Evolutionary conservation across 2,113 vertebrate species (phyloP).

Genomic region (Daphoenositta chrysoptera): DNA sequence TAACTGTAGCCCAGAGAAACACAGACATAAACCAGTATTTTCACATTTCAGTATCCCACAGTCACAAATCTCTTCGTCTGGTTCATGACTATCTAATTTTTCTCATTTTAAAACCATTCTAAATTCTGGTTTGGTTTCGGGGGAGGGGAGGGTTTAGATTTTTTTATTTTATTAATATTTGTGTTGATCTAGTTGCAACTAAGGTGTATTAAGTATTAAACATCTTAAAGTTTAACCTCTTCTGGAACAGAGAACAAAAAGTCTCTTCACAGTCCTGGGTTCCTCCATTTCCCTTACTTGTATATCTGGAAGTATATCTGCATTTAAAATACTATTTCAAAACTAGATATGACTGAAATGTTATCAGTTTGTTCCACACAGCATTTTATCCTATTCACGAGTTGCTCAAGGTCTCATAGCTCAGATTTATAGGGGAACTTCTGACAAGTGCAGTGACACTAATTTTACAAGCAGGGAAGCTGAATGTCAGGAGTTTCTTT

Average conservation of each 20-base stretch:
- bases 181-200: not conserved
- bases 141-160: accelerated
- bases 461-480: not conserved
- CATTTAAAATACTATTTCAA: not conserved
- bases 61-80: not conserved
- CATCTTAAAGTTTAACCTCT: not conserved
- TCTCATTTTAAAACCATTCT: not conserved
- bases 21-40: not conserved
- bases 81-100: not conserved
- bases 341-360: not conserved
- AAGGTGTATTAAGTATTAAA: not conserved
- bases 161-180: not conserved
- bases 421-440: slow-evolving; percentile 1
- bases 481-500: slow-evolving; percentile 18
- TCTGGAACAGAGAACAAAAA: not conserved
- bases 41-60: not conserved
- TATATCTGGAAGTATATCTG: not conserved
- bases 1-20: not conserved
- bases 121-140: not conserved
- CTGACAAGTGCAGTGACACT: not conserved
- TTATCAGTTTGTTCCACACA: not conserved
- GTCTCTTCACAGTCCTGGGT: not conserved
- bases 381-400: not conserved
- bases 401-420: not conserved
- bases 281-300: not conserved